Evolutionary conservation across 1,140 invertebrate genomes (phyloP).

Genomic region (Drosophila busckii): DNA sequence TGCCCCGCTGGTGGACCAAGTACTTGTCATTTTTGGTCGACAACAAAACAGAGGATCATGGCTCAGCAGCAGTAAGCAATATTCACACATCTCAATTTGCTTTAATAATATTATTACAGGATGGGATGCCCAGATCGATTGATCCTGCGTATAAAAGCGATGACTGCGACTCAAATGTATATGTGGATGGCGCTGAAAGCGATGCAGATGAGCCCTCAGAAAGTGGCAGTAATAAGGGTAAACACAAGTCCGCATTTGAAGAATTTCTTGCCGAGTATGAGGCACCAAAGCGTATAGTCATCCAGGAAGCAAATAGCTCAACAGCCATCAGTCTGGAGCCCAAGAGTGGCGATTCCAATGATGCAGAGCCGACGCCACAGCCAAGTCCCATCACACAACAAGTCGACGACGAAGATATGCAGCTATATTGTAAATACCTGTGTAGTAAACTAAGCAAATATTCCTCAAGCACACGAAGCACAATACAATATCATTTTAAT

Average conservation of each 20-base stretch:
- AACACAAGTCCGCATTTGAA: background rate
- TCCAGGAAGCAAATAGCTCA: no score
- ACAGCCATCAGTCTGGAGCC: no score
- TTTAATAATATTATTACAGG: no score
- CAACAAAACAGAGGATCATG: background rate
- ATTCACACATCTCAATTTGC: no score
- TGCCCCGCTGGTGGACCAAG: conserved; percentile 5
- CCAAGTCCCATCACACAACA: background rate
- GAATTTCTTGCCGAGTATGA: background rate
- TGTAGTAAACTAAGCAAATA: background rate
- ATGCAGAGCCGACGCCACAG: background rate
- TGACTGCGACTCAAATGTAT: no score
- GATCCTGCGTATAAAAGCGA: no score
- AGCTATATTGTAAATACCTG: background rate
- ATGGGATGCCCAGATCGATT: no score
- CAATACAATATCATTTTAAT: conserved; percentile 4
- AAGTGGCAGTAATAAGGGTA: background rate
- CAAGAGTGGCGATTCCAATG: background rate
- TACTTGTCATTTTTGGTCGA: conserved; percentile 6
- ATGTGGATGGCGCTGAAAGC: background rate
- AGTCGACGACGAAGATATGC: background rate
- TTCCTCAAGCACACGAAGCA: background rate
- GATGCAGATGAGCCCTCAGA: background rate
- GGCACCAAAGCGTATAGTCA: background rate
- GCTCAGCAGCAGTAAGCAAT: background rate